Conservation (phyloP, 2,113 vertebrate genomes). For the Coptodon rendalli region DNA sequence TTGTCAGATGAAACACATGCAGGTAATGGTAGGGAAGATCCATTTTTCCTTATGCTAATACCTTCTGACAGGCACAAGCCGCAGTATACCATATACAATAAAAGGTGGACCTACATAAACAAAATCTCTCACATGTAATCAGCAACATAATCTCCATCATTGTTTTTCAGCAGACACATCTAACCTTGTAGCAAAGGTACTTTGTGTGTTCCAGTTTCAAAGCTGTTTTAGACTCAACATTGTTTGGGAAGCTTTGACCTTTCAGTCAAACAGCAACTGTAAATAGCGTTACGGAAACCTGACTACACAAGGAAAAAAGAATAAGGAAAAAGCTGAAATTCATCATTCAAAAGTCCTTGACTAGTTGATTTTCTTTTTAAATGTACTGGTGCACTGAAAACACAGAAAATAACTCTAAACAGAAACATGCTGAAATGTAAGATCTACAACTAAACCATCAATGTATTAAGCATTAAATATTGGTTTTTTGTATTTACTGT, state of each 20-base stretch:
- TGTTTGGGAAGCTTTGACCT: not conserved
- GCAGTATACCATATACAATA: not conserved
- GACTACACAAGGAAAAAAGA: not conserved
- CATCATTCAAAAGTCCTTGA: not conserved
- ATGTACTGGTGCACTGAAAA: not conserved
- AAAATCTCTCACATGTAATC: not conserved
- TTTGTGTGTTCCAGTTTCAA: not conserved
- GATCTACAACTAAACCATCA: not conserved
- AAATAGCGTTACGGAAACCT: not conserved
- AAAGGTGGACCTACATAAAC: not conserved
- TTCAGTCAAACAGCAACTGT: not conserved
- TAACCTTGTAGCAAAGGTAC: not conserved
- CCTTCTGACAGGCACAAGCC: not conserved
- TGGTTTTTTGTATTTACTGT: not conserved
- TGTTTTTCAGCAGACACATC: not conserved
- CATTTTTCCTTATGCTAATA: conserved; percentile 11
- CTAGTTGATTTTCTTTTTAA: not conserved
- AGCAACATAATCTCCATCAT: not conserved
- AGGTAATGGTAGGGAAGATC: conserved; percentile 7
- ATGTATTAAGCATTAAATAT: not conserved
- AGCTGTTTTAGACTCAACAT: not conserved
- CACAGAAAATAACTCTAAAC: not conserved
- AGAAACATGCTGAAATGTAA: not conserved
- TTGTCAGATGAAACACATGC: conserved; percentile 14
- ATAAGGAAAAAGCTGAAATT: not conserved